Conservation (phyloP, 2,113 vertebrate species). For the Odontesthes bonariensis region DNA sequence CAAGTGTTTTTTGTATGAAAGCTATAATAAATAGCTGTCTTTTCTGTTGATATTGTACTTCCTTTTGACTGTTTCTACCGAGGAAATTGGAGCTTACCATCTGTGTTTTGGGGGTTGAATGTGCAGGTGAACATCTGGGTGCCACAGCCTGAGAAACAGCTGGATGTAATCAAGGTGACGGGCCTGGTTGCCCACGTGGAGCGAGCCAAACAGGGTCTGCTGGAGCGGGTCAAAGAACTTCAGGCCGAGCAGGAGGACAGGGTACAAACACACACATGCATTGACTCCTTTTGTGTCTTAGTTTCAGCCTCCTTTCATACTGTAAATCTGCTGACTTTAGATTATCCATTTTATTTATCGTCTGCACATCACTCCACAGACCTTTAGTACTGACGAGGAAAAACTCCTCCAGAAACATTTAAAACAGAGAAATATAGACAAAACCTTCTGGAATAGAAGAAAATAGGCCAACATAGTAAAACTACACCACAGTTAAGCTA, state of each 20-base stretch:
- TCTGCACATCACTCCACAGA: too few relatives aligned
- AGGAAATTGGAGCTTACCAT: neutral
- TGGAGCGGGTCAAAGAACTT: conserved; percentile 82
- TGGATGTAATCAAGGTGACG: conserved; percentile 84
- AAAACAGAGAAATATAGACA: neutral
- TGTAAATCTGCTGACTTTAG: too few relatives aligned
- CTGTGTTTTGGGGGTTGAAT: neutral
- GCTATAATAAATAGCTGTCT: too few relatives aligned
- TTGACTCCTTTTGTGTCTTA: neutral
- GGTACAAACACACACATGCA: conserved; percentile 62
- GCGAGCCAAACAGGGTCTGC: conserved; percentile 81
- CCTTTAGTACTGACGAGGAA: too few relatives aligned
- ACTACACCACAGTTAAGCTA: neutral
- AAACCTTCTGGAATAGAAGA: neutral
- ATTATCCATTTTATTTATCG: too few relatives aligned
- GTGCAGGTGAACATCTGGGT: conserved; percentile 86
- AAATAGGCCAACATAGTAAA: neutral
- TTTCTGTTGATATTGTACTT: too few relatives aligned
- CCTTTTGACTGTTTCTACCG: neutral
- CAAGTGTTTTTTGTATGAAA: neutral
- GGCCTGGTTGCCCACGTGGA: conserved; percentile 83
- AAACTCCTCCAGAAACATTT: neutral
- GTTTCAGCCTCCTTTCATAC: too few relatives aligned
- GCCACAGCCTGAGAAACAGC: conserved; percentile 83
- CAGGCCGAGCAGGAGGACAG: conserved; percentile 86